These are phyloP conservation scores for Pseudonaja textilis DNA, from an alignment of 2,113 vertebrate genomes.

Conservation along the genomic window DNA sequence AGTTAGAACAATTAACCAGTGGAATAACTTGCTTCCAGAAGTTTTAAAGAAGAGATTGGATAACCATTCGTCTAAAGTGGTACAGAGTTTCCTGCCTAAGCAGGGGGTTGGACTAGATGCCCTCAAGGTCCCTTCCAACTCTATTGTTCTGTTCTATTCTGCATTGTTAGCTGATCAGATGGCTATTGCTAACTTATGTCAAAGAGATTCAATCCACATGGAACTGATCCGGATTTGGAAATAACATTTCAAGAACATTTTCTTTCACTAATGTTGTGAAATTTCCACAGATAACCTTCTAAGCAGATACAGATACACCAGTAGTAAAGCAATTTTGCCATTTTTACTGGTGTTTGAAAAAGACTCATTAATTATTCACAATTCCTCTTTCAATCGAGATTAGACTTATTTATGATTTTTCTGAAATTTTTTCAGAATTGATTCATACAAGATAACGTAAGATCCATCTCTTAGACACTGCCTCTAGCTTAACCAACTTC, in stretches of 20 bases:
- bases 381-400: background rate
- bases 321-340: background rate
- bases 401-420: background rate
- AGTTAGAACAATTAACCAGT: too few relatives aligned
- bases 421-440: background rate
- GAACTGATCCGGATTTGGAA: background rate
- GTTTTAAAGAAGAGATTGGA: too few relatives aligned
- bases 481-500: background rate
- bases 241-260: background rate
- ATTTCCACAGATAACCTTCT: background rate
- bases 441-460: background rate
- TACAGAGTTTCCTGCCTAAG: too few relatives aligned
- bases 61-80: too few relatives aligned
- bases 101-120: too few relatives aligned
- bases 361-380: background rate
- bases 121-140: too few relatives aligned
- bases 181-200: background rate
- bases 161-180: background rate
- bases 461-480: background rate
- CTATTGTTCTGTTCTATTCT: too few relatives aligned
- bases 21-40: too few relatives aligned
- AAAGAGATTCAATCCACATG: background rate
- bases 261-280: background rate
- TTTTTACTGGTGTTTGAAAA: background rate
- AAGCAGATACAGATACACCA: background rate